Conservation (phyloP, 2,797 vertebrate species). For the Pogoniulus pusillus region DNA sequence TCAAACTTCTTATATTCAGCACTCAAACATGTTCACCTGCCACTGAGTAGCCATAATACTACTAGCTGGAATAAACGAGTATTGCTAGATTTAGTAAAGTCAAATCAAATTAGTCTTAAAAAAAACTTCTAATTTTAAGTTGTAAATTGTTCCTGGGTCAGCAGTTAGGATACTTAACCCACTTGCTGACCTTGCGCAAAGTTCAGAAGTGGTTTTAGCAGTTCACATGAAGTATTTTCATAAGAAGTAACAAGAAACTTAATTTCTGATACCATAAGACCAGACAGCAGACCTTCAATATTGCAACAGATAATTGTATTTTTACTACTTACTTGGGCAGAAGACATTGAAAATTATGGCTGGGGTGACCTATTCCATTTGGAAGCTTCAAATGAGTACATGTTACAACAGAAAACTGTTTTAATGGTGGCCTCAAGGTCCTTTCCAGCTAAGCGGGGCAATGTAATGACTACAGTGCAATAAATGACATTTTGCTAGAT, state of each 20-base stretch:
- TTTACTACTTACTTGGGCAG: neutral
- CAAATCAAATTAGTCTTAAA: neutral
- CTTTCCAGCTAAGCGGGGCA: neutral
- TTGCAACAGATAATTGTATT: neutral
- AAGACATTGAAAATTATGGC: neutral
- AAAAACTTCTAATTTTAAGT: constrained; percentile 3
- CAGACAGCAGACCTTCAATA: neutral
- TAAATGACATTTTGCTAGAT: neutral
- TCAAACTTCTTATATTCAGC: neutral
- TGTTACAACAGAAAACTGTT: neutral
- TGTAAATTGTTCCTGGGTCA: constrained; percentile 25
- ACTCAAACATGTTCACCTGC: neutral
- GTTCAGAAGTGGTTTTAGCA: neutral
- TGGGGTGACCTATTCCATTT: neutral
- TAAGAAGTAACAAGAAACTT: neutral
- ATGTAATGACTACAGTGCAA: neutral
- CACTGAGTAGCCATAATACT: neutral
- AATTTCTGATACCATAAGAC: neutral
- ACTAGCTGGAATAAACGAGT: neutral
- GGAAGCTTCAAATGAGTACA: neutral
- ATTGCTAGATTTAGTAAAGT: neutral
- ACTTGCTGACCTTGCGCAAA: neutral
- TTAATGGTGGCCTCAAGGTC: neutral
- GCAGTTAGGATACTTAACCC: constrained; percentile 8
- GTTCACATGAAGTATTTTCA: neutral